Evolutionary conservation across 2,113 vertebrate species (phyloP).

Genomic region (Eulemur rufifrons): DNA sequence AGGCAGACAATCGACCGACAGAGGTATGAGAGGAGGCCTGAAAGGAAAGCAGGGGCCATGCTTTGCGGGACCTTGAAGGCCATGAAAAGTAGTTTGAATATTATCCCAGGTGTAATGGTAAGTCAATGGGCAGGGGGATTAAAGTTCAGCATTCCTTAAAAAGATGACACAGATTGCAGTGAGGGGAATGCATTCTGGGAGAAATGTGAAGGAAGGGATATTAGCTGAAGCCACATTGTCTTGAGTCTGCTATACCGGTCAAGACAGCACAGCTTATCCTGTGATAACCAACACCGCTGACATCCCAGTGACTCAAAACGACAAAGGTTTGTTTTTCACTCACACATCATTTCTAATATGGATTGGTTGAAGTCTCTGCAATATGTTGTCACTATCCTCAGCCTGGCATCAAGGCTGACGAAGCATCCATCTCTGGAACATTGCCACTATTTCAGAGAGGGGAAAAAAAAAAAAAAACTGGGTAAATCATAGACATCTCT

Average conservation of each 20-base stretch:
- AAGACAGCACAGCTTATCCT: not conserved
- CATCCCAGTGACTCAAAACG: not conserved
- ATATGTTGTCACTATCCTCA: not conserved
- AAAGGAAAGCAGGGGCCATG: not conserved
- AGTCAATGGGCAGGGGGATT: fast-evolving
- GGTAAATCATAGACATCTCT: not conserved
- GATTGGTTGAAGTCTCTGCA: not conserved
- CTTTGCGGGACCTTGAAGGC: not conserved
- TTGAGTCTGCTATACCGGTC: not conserved
- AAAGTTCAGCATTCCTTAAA: not conserved
- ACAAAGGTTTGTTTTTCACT: not conserved
- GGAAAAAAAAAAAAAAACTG: not conserved
- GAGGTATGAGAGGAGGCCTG: not conserved
- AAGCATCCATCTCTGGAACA: not conserved
- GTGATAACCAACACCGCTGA: not conserved
- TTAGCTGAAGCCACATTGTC: fast-evolving
- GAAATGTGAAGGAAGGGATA: not conserved
- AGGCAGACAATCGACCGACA: not conserved
- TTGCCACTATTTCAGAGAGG: not conserved
- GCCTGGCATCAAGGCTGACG: not conserved
- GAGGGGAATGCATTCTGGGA: not conserved
- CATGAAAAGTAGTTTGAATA: not conserved
- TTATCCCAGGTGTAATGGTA: not conserved
- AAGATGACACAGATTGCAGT: not conserved
- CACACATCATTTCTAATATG: not conserved